These are phyloP conservation scores for Tenebrosternarchus preto DNA, from an alignment of 2,113 vertebrate genomes.

Conservation along the genomic window DNA sequence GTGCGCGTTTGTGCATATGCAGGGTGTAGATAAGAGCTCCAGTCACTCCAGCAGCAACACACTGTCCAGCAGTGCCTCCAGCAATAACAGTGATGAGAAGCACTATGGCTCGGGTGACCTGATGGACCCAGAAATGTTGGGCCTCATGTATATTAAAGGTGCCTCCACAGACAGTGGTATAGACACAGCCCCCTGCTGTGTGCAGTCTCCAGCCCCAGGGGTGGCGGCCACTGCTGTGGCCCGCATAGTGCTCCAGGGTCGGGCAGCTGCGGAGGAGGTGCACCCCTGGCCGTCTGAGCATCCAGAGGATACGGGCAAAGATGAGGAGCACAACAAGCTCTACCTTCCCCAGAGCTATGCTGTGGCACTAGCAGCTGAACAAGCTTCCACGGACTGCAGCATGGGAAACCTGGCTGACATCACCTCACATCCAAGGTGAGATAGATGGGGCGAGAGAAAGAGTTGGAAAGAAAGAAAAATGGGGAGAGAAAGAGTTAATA, in stretches of 20 bases:
- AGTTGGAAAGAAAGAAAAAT: no score
- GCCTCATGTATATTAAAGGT: conserved; percentile 90
- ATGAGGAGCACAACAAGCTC: conserved; percentile 81
- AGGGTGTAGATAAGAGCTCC: conserved; percentile 90
- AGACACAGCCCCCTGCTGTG: conserved; percentile 89
- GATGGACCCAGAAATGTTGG: conserved; percentile 91
- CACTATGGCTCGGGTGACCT: conserved; percentile 92
- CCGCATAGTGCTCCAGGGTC: conserved; percentile 77
- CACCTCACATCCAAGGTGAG: conserved; percentile 91
- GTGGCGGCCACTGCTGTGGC: conserved; percentile 71
- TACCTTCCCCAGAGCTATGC: conserved; percentile 81
- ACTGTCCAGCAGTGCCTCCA: conserved; percentile 89
- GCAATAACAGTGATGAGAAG: conserved; percentile 94
- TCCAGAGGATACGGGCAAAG: conserved; percentile 67
- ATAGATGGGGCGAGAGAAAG: not conserved
- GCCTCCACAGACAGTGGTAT: conserved; percentile 95
- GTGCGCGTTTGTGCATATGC: conserved; percentile 36
- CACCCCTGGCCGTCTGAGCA: conserved; percentile 76
- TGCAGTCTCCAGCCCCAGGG: conserved; percentile 72
- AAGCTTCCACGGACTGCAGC: conserved; percentile 78
- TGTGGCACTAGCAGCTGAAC: conserved; percentile 72
- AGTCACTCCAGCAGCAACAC: conserved; percentile 96
- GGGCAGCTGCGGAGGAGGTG: conserved; percentile 71
- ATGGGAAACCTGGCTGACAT: conserved; percentile 90
- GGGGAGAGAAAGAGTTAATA: not conserved